These are phyloP conservation scores for Chaenogobius annularis DNA, from an alignment of 2,113 vertebrate species.

Conservation along the genomic window DNA sequence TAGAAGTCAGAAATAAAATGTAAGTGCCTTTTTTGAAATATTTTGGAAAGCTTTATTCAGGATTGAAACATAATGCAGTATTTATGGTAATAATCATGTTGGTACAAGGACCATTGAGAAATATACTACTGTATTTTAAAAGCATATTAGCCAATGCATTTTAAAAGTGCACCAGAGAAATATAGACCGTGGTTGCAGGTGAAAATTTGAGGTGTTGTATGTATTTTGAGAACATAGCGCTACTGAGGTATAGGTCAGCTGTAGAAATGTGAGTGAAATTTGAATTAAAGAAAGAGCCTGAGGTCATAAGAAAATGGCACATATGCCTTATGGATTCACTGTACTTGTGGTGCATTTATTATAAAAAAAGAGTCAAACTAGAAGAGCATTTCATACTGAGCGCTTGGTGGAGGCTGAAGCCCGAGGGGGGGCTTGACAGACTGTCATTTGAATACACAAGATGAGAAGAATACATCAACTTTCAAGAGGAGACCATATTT, in stretches of 20 bases:
- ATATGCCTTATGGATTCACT: neutral
- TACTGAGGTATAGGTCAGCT: conserved; percentile 16
- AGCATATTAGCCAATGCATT: neutral
- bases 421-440: conserved; percentile 37
- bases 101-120: too few relatives aligned
- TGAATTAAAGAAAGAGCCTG: conserved; percentile 7
- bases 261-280: conserved; percentile 6
- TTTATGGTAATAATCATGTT: neutral
- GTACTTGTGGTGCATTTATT: conserved; percentile 43
- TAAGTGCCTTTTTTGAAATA: too few relatives aligned
- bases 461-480: conserved; percentile 53
- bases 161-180: too few relatives aligned
- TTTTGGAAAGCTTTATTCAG: too few relatives aligned
- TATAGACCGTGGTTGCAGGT: too few relatives aligned
- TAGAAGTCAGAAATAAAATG: too few relatives aligned
- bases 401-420: conserved; percentile 39
- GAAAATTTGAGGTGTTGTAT: neutral
- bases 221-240: conserved; percentile 16
- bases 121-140: neutral
- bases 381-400: conserved; percentile 51
- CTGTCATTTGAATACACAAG: conserved; percentile 45
- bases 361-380: conserved; percentile 18
- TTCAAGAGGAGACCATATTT: conserved; percentile 38
- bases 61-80: neutral
- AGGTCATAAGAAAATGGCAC: conserved; percentile 26